Evolutionary conservation across 2,797 vertebrate genomes (phyloP).

Genomic region (Falco rusticolus): DNA sequence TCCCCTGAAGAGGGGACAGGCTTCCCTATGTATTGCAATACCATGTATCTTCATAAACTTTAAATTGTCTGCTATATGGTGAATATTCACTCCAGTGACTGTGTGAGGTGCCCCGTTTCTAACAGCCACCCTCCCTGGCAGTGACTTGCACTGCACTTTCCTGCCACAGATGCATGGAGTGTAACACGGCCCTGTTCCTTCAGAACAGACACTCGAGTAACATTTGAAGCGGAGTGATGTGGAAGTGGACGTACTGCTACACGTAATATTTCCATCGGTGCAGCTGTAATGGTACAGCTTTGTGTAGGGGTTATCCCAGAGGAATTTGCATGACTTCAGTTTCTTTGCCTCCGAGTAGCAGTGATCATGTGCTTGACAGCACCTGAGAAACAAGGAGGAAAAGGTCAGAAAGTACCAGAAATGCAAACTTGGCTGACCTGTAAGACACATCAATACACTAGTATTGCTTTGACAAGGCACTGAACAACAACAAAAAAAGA

Average conservation of each 20-base stretch:
- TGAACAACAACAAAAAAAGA: not conserved
- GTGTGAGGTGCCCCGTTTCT: not conserved
- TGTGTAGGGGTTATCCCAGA: conserved; percentile 75
- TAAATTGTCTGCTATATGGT: not conserved
- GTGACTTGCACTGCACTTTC: not conserved
- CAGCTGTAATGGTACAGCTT: conserved; percentile 34
- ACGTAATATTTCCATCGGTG: conserved; percentile 28
- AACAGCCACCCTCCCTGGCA: no score
- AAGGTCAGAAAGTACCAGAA: not conserved
- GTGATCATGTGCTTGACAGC: conserved; percentile 71
- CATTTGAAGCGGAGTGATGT: fast-evolving
- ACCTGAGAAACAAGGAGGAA: conserved; percentile 58
- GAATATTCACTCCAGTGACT: fast-evolving
- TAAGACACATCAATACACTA: fast-evolving
- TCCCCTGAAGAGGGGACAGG: not conserved
- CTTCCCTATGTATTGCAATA: fast-evolving
- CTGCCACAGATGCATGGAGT: fast-evolving
- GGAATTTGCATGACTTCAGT: not conserved
- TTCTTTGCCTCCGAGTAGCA: conserved; percentile 55
- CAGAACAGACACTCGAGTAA: not conserved
- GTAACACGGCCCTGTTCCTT: fast-evolving
- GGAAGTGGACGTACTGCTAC: conserved; percentile 63
- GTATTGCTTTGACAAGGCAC: not conserved
- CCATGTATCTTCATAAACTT: not conserved
- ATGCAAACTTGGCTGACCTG: not conserved